A percentile compares a stretch with the other conserved stretches of the same genome.
Evolutionary conservation across 2,113 vertebrate genomes (phyloP).

Genomic region (Dromas ardeola): DNA sequence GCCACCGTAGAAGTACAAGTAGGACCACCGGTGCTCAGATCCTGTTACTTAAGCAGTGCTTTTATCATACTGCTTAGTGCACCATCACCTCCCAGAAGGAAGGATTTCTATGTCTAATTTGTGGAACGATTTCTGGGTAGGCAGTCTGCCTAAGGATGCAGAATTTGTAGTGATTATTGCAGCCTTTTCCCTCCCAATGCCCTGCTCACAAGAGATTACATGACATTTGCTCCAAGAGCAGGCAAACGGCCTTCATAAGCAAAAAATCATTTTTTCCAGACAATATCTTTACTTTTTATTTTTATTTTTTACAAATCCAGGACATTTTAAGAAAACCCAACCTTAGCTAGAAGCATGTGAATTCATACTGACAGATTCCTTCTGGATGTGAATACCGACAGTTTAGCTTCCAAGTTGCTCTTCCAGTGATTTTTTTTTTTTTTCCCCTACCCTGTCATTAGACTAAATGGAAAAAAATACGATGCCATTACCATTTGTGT

Average conservation of each 20-base stretch:
- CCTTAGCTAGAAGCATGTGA: neutral
- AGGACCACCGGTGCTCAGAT: neutral
- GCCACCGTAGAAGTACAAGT: neutral
- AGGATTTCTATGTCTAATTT: neutral
- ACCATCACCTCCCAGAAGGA: neutral
- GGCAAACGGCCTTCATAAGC: neutral
- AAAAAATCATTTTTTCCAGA: neutral
- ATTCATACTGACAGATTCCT: neutral
- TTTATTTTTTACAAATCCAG: neutral
- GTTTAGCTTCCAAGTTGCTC: neutral
- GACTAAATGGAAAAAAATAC: neutral
- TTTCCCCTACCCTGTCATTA: neutral
- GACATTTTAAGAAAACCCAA: neutral
- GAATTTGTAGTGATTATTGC: neutral
- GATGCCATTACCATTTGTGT: neutral
- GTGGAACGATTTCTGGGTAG: neutral
- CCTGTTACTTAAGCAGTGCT: neutral
- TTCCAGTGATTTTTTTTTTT: neutral
- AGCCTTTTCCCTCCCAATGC: neutral
- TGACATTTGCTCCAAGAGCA: neutral
- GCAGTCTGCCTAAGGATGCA: neutral
- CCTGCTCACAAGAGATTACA: neutral
- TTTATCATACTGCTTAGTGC: neutral
- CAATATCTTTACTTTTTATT: neutral
- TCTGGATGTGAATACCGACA: neutral